Evolutionary conservation across 2,113 vertebrate species (phyloP).

Genomic region (Pan paniscus): DNA sequence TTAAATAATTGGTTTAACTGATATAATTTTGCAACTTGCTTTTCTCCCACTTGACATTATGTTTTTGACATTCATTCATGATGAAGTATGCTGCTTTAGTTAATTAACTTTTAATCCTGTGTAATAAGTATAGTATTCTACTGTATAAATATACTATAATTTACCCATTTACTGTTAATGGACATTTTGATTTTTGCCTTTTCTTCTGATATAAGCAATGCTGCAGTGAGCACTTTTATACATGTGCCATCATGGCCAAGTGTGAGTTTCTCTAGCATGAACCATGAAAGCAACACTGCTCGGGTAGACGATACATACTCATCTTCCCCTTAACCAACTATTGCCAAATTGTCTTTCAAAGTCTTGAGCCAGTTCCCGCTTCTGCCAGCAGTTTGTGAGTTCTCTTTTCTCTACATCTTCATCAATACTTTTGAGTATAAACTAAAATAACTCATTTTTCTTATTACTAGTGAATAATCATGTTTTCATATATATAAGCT

Average conservation of each 20-base stretch:
- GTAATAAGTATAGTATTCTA: neutral
- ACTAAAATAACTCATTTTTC: neutral
- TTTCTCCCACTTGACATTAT: neutral
- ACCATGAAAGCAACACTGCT: neutral
- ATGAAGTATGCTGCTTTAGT: neutral
- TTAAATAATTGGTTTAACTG: neutral
- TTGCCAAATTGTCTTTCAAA: too few relatives aligned
- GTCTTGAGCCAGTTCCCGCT: neutral
- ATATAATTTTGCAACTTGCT: neutral
- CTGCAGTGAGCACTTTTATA: neutral
- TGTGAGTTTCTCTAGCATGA: neutral
- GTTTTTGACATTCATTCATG: neutral
- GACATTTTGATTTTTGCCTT: neutral
- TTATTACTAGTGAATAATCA: neutral
- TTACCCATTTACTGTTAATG: neutral
- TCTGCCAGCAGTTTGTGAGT: neutral
- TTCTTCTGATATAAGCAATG: neutral
- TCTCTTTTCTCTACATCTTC: neutral
- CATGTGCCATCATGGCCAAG: fast-evolving
- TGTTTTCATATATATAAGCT: neutral
- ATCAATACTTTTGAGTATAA: neutral
- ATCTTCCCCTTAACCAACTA: neutral
- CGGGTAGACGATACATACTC: fast-evolving
- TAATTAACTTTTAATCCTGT: neutral
- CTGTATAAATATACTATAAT: neutral